Evolutionary conservation across 2,888 invertebrate genomes (phyloP).

Genomic region (Cephonodes hylas): DNA sequence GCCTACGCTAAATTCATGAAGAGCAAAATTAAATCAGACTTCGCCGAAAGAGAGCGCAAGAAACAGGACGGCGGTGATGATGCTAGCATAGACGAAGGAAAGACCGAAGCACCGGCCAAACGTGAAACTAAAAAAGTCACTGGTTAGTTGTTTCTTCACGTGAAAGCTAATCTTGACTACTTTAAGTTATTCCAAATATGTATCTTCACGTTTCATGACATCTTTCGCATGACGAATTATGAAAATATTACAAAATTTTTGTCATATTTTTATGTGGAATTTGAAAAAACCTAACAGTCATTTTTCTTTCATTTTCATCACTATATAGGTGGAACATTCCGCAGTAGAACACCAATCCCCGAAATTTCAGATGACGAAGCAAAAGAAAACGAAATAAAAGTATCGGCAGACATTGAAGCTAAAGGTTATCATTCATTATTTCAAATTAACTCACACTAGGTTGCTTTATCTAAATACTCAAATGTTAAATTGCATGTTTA

Average conservation of each 20-base stretch:
- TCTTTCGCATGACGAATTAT: no score
- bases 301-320: constrained; percentile 10
- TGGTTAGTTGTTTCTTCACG: constrained; percentile 31
- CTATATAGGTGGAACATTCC: constrained; percentile 60
- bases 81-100: constrained; percentile 57
- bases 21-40: constrained; percentile 84
- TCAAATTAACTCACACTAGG: not conserved
- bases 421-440: constrained; percentile 41
- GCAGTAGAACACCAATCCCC: constrained; percentile 81
- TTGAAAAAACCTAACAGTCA: no score
- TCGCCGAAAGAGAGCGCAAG: constrained; percentile 45
- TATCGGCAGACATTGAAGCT: constrained; percentile 70
- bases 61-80: constrained; percentile 36
- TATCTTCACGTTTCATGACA: no score
- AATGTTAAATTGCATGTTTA: constrained; percentile 19
- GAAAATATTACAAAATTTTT: no score
- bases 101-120: constrained; percentile 51
- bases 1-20: constrained; percentile 95
- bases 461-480: not conserved
- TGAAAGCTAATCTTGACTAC: not conserved
- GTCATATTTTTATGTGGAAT: no score
- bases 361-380: constrained; percentile 78
- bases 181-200: not conserved
- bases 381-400: constrained; percentile 61
- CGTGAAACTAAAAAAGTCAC: constrained; percentile 30